Evolutionary conservation across 2,888 invertebrate species (phyloP).

Genomic region (Smittia aterrima): DNA sequence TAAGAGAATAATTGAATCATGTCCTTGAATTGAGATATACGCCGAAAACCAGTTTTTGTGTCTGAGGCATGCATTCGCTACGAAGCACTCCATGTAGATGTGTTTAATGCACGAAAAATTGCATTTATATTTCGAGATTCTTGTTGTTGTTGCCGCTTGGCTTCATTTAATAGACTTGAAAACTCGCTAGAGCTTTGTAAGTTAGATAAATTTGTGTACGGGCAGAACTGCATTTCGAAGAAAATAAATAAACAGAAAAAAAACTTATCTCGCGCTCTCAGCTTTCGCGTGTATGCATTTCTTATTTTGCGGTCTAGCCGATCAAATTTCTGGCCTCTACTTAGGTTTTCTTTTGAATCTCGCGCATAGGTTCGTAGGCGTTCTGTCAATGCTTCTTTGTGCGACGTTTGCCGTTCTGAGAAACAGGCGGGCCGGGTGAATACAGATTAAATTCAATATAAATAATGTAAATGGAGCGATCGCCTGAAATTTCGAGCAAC

Average conservation of each 20-base stretch:
- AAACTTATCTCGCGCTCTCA: slow-evolving; percentile 28
- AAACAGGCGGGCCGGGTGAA: neutral
- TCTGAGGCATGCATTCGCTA: slow-evolving; percentile 37
- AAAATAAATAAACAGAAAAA: slow-evolving; percentile 33
- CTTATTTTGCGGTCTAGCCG: slow-evolving; percentile 1
- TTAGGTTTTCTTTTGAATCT: neutral
- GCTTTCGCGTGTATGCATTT: slow-evolving; percentile 30
- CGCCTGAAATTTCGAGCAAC: slow-evolving; percentile 9
- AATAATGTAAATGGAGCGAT: slow-evolving; percentile 3
- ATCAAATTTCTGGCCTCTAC: slow-evolving; percentile 17
- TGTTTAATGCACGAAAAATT: slow-evolving; percentile 41
- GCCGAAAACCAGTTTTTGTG: slow-evolving; percentile 42
- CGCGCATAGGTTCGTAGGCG: slow-evolving; percentile 12
- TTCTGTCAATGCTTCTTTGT: neutral
- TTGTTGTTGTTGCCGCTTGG: slow-evolving; percentile 32
- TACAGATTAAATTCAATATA: slow-evolving; percentile 2
- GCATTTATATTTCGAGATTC: slow-evolving; percentile 36
- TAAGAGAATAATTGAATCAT: slow-evolving; percentile 42
- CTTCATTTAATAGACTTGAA: slow-evolving; percentile 32
- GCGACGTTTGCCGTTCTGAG: neutral
- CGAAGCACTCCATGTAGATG: slow-evolving; percentile 4
- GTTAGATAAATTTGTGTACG: slow-evolving; percentile 25
- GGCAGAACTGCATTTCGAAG: slow-evolving; percentile 32
- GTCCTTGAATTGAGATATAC: slow-evolving; percentile 40
- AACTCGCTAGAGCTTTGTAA: neutral